These are phyloP conservation scores for Xestia c-nigrum DNA, from an alignment of 2,888 invertebrate species.

Conservation along the genomic window DNA sequence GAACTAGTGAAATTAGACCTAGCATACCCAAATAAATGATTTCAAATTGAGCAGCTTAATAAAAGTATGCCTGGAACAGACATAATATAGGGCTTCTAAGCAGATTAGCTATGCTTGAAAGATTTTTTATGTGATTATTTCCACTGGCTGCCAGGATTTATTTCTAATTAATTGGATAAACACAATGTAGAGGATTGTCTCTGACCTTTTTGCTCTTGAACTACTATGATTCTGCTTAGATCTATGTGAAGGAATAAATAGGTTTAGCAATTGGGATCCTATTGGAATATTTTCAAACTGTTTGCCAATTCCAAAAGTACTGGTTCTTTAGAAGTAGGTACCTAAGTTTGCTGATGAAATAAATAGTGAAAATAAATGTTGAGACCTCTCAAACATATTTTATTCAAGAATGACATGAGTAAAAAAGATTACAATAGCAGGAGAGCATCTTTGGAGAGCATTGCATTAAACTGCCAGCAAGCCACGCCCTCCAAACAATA, in stretches of 20 bases:
- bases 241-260: not conserved
- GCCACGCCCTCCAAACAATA: slow-evolving; percentile 59
- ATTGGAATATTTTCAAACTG: not conserved
- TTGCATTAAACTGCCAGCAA: slow-evolving; percentile 26
- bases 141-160: slow-evolving; percentile 24
- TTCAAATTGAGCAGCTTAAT: not conserved
- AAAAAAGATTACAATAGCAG: not conserved
- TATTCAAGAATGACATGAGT: not conserved
- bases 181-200: slow-evolving; percentile 6
- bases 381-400: not conserved
- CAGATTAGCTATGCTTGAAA: slow-evolving; percentile 52
- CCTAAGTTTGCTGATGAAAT: not conserved
- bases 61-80: not conserved
- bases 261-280: not conserved
- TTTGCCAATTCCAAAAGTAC: not conserved
- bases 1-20: not conserved
- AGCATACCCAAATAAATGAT: not conserved
- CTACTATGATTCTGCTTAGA: not conserved
- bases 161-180: slow-evolving; percentile 61
- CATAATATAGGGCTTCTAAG: slow-evolving; percentile 60
- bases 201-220: slow-evolving; percentile 35
- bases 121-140: slow-evolving; percentile 36
- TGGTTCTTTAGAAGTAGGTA: no score
- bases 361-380: not conserved
- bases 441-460: not conserved